Percentiles rank a stretch among this genome's conserved stretches.
phyloP scores from a whole-genome alignment of 2,113 vertebrate species.

The Megaptera novaeangliae region DNA sequence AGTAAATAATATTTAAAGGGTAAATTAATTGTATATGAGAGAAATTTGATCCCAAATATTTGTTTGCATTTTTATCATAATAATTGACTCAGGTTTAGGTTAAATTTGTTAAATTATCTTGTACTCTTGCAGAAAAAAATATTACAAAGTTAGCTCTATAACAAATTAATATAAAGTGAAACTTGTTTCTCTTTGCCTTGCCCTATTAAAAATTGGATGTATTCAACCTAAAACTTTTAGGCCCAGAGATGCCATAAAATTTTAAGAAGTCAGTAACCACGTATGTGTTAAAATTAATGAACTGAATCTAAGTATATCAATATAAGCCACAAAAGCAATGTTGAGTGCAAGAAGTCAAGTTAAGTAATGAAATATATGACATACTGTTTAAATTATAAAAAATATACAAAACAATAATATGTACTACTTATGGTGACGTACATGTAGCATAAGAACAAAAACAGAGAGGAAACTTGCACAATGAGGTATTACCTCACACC shows the following conservation, averaged over 20 bases:
- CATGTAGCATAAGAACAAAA: neutral
- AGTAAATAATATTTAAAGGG: neutral
- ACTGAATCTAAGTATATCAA: neutral
- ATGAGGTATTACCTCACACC: too few relatives aligned
- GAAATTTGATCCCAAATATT: neutral
- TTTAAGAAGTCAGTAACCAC: neutral
- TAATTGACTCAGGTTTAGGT: neutral
- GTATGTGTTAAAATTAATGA: neutral
- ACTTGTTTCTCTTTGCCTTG: neutral
- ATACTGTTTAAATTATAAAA: neutral
- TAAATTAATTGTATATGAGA: neutral
- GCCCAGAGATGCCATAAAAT: neutral
- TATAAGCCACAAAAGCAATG: neutral
- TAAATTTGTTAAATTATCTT: constrained; percentile 1
- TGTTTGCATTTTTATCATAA: neutral
- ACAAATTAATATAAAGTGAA: neutral
- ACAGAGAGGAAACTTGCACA: neutral
- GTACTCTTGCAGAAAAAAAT: neutral
- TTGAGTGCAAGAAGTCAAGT: neutral
- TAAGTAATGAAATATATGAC: neutral
- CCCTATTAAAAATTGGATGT: neutral
- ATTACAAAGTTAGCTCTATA: neutral
- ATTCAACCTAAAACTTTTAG: neutral
- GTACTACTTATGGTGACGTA: neutral
- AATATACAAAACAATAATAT: neutral